Evolutionary conservation across 2,113 vertebrate genomes (phyloP), one percentile per base, ranked within the genome.

Genomic region (Xiphophorus couchianus): DNA sequence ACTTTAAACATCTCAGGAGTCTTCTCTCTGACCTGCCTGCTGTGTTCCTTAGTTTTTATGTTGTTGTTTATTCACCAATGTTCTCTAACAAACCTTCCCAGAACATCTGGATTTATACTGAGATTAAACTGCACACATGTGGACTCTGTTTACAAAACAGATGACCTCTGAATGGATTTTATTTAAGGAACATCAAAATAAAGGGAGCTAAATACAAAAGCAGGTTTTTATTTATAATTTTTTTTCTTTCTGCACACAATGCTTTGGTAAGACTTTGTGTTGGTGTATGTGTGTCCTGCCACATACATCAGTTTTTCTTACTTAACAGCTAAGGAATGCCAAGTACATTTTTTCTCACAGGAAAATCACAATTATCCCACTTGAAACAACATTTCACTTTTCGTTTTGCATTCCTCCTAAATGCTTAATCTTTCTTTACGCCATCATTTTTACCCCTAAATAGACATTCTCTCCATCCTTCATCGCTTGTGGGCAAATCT

Each of bases 261-360:
- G 44, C 44, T 48, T 48, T 48, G 44, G 14, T 25, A 10, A 10
- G 19, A 17, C 51, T 58, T 58, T 58, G 22, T 11, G 51, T 9
- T 25, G 51, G 9, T n/a, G 5, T 58, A 11, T 58, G 29, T 37
- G 25, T 73, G 2, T 76, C 54, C 58, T 69, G 37, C 25, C 25
- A n/a, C 51, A 8, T 58, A n/a, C 51, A 58, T 10, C 51, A 58
- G 22, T 25, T n/a, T 35, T 69, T 62, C 79, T 88, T 79, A 78
- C 71, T 63, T 62, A 66, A 33, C 71, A 58, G 69, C 62, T 80
- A 25, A 80, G 84, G 80, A 88, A 91, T 91, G 83, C 61, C 44
- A 64, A 71, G 58, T 76, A 68, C 71, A 70, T 63, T 77, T 73
- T 60, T 73, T 15, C 37, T 83, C 60, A 77, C 73, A 65, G 62